Evolutionary conservation across 2,113 vertebrate genomes (phyloP).

Genomic region (Eolophus roseicapilla): DNA sequence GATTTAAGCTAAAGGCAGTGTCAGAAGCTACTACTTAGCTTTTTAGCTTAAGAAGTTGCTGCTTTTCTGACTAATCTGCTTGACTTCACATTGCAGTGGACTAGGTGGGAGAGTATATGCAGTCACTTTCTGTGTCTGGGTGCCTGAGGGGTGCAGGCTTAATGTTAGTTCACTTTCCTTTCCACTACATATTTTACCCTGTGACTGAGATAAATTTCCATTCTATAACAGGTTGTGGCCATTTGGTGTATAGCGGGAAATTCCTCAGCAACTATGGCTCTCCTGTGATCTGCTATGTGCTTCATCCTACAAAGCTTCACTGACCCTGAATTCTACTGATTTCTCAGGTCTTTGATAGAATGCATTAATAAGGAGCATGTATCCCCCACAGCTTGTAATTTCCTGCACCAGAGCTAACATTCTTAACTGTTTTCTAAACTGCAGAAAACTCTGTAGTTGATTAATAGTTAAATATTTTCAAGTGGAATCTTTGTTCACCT

Average conservation of each 20-base stretch:
- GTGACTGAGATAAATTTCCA: not conserved
- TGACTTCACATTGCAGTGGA: not conserved
- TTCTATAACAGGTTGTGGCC: not conserved
- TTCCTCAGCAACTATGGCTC: not conserved
- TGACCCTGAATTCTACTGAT: not conserved
- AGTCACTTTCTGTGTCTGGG: not conserved
- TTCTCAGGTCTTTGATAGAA: not conserved
- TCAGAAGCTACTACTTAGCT: not conserved
- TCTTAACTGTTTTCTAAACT: not conserved
- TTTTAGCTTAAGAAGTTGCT: not conserved
- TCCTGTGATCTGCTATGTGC: not conserved
- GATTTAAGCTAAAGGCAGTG: not conserved
- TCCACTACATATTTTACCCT: not conserved
- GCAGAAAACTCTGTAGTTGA: not conserved
- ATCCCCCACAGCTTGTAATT: not conserved
- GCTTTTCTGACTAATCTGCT: not conserved
- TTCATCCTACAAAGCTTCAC: not conserved
- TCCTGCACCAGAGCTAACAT: not conserved
- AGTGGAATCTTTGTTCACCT: not conserved
- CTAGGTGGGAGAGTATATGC: fast-evolving
- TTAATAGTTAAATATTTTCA: conserved; percentile 11
- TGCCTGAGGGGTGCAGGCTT: not conserved
- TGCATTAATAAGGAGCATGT: not conserved
- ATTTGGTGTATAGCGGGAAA: not conserved
- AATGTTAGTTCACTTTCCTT: not conserved